Percentiles rank a stretch among this genome's conserved stretches.
phyloP scores from a whole-genome alignment of 2,888 invertebrate species.

The Cryptocephalus moraei region DNA sequence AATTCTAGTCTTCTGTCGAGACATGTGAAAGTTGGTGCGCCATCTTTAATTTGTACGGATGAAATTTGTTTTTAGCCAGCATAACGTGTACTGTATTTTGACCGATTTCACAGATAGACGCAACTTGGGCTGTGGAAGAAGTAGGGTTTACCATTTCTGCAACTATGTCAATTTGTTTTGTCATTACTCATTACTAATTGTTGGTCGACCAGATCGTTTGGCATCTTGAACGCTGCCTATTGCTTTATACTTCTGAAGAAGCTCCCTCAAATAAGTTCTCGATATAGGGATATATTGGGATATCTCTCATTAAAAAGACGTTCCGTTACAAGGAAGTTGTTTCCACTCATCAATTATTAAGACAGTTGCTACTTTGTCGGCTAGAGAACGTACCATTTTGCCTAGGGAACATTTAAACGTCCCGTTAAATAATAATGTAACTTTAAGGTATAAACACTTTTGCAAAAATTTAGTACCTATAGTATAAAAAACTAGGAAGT shows the following conservation, averaged over 20 bases:
- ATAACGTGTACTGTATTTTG: neutral
- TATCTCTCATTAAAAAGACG: neutral
- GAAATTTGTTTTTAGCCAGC: slow-evolving; percentile 2
- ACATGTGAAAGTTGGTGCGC: neutral
- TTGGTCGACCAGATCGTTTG: neutral
- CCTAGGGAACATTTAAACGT: neutral
- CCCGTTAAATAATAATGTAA: neutral
- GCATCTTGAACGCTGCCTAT: neutral
- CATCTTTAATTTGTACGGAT: slow-evolving; percentile 5
- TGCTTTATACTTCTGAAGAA: neutral
- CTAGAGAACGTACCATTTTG: neutral
- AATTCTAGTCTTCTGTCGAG: slow-evolving; percentile 3
- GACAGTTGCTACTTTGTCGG: neutral
- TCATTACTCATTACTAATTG: no score
- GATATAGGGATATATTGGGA: neutral
- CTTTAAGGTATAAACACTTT: neutral
- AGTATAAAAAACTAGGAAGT: neutral
- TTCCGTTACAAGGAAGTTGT: neutral
- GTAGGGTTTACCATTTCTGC: slow-evolving; percentile 3
- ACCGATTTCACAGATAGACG: slow-evolving; percentile 1
- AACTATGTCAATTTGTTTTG: slow-evolving; percentile 4
- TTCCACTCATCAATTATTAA: no score
- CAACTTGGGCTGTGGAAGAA: slow-evolving; percentile 1
- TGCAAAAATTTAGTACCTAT: neutral
- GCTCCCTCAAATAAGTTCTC: neutral